A percentile compares a stretch with the other conserved stretches of the same genome.
Conservation (phyloP, 2,113 vertebrate species). For the Sakesphorus luctuosus region DNA sequence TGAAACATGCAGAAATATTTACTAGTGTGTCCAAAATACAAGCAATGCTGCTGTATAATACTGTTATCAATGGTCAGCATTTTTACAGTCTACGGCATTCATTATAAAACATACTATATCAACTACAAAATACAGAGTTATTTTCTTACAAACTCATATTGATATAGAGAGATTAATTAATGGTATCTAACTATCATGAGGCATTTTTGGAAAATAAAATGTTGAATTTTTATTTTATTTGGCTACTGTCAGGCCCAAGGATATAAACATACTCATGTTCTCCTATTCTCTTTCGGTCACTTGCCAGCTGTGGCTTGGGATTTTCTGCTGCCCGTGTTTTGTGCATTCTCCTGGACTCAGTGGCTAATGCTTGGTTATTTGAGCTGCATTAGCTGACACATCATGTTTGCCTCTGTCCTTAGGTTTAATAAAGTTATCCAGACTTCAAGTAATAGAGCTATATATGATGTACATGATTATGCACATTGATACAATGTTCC, state of each 20-base stretch:
- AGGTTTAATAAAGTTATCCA: background rate
- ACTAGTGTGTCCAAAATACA: background rate
- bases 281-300: background rate
- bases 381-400: background rate
- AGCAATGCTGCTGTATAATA: background rate
- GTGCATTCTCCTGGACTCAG: background rate
- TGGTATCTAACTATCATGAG: background rate
- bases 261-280: background rate
- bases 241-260: background rate
- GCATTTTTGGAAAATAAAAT: background rate
- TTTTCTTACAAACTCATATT: background rate
- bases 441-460: background rate
- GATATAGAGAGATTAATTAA: background rate
- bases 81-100: background rate
- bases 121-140: background rate
- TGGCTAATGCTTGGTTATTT: background rate
- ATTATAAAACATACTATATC: background rate
- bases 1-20: conserved; percentile 25
- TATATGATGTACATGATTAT: background rate
- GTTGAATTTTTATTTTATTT: background rate
- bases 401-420: background rate
- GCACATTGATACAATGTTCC: background rate
- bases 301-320: background rate
- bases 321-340: background rate
- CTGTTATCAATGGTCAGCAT: background rate